phyloP scores from a whole-genome alignment of 2,113 vertebrate genomes.

The Pterocles burchelli region DNA sequence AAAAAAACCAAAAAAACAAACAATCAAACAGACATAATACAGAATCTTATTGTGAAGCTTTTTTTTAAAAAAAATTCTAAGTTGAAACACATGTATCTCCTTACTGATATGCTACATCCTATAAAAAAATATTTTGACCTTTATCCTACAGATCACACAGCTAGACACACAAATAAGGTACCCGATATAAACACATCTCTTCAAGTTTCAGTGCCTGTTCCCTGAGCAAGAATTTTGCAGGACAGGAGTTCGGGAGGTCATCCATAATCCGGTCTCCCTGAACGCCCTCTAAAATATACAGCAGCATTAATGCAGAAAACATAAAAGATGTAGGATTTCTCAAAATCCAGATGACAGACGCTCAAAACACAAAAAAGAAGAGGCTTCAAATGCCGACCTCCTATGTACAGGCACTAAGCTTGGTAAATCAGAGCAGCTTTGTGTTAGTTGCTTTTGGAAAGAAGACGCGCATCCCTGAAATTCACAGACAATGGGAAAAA shows the following conservation, averaged over 20 bases:
- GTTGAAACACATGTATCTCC: neutral
- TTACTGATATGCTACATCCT: neutral
- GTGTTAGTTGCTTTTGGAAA: neutral
- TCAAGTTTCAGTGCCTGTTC: neutral
- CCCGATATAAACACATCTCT: neutral
- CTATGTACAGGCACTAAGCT: neutral
- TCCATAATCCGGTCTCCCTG: neutral
- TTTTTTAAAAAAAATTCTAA: neutral
- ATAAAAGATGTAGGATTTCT: rapidly evolving
- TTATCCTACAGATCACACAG: neutral
- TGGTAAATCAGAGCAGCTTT: neutral
- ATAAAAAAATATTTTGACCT: neutral
- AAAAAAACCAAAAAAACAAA: neutral
- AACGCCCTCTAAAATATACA: neutral
- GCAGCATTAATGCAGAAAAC: rapidly evolving
- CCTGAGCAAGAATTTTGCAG: neutral
- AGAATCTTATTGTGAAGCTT: neutral
- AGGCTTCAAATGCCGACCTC: neutral
- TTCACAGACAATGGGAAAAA: neutral
- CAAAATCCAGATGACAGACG: neutral
- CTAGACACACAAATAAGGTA: neutral
- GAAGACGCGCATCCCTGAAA: neutral
- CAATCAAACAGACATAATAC: neutral
- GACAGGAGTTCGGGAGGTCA: neutral
- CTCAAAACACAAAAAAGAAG: neutral